A percentile compares a stretch with the other conserved stretches of the same genome.
Conservation (phyloP, 2,888 invertebrate species). For the Spatulosminthurus flaviceps region DNA sequence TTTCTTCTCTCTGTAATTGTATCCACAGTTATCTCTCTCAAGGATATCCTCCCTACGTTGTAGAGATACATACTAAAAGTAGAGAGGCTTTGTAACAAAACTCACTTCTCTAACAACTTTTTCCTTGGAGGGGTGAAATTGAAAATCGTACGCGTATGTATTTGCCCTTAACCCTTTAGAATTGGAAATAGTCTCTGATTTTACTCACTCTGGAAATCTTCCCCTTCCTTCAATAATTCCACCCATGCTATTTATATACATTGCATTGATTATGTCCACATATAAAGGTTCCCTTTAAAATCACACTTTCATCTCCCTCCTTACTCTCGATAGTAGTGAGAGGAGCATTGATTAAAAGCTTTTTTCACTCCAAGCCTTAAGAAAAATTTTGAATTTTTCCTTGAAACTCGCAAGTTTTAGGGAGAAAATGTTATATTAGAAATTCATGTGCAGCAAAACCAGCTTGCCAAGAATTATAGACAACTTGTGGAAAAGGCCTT, state of each 20-base stretch:
- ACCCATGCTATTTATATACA: too few relatives aligned
- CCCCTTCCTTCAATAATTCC: background rate
- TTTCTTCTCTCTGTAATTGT: slow-evolving; percentile 30
- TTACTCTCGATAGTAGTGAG: too few relatives aligned
- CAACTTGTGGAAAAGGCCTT: too few relatives aligned
- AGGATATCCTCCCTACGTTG: background rate
- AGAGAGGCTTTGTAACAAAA: background rate
- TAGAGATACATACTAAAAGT: too few relatives aligned
- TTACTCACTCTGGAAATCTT: background rate
- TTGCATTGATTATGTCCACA: too few relatives aligned
- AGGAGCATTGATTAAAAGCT: too few relatives aligned
- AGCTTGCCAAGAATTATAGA: too few relatives aligned
- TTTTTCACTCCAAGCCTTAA: too few relatives aligned
- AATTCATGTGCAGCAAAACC: too few relatives aligned
- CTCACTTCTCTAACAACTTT: background rate
- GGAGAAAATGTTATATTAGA: too few relatives aligned
- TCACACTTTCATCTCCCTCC: background rate
- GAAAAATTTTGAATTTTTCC: too few relatives aligned
- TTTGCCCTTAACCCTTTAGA: background rate
- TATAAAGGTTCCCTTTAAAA: background rate
- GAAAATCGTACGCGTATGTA: background rate
- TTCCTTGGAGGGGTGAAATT: slow-evolving; percentile 2
- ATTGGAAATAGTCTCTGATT: slow-evolving; percentile 8
- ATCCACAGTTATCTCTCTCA: slow-evolving; percentile 3
- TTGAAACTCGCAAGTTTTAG: too few relatives aligned